These are phyloP conservation scores for Caenorhabditis macrosperma DNA, from an alignment of 2,888 invertebrate species.

Conservation along the genomic window DNA sequence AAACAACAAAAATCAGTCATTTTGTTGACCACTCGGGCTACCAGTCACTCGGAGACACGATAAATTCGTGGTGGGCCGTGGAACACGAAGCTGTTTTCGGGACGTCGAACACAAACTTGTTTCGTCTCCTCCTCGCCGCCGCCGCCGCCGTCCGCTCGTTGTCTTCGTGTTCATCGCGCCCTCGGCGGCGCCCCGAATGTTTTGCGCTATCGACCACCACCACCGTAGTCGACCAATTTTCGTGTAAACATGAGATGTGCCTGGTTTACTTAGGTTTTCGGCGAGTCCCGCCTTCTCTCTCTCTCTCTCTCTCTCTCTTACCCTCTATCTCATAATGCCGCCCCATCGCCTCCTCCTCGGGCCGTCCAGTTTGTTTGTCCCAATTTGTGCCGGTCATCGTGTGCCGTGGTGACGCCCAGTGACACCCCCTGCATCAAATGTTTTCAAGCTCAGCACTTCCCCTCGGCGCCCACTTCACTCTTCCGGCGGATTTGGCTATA, in stretches of 20 bases:
- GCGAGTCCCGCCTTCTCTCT: conserved; percentile 18
- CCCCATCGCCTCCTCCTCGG: background rate
- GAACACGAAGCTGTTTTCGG: conserved; percentile 54
- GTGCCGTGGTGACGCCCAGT: conserved; percentile 1
- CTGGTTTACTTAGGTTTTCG: conserved; percentile 53
- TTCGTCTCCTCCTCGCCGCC: conserved; percentile 37
- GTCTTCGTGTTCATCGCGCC: conserved; percentile 49
- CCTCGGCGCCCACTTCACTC: background rate
- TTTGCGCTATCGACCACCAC: conserved; percentile 51
- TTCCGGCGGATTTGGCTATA: background rate
- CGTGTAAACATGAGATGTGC: conserved; percentile 57
- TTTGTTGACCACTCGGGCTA: conserved; percentile 55
- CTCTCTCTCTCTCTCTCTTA: no score
- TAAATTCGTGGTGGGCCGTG: conserved; percentile 54
- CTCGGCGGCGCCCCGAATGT: conserved; percentile 38
- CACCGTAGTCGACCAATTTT: conserved; percentile 51
- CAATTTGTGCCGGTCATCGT: conserved; percentile 8
- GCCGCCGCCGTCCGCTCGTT: conserved; percentile 30
- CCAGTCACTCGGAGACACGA: conserved; percentile 49
- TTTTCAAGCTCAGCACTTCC: background rate
- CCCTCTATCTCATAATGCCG: background rate
- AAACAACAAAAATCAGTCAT: conserved; percentile 56
- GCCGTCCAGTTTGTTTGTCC: conserved; percentile 5
- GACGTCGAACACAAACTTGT: conserved; percentile 56
- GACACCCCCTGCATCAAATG: conserved; percentile 4